These are phyloP conservation scores for Andrena bicolor DNA, from an alignment of 2,888 invertebrate species.

Conservation along the genomic window DNA sequence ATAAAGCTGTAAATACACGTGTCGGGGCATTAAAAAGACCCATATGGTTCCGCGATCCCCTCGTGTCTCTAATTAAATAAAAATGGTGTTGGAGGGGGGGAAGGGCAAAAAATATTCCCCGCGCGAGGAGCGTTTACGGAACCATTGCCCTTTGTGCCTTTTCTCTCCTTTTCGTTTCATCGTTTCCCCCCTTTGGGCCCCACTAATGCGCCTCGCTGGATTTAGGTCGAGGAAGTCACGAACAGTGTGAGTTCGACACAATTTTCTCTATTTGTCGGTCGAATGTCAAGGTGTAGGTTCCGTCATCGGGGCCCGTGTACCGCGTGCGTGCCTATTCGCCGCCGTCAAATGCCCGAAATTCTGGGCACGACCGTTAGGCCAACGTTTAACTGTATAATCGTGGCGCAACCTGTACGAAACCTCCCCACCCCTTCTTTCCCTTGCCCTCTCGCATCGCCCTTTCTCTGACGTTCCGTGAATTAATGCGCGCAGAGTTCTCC, in stretches of 20 bases:
- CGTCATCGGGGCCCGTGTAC: constrained; percentile 29
- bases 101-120: neutral
- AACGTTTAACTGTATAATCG: constrained; percentile 80
- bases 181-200: constrained; percentile 11
- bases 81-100: constrained; percentile 9
- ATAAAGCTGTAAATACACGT: constrained; percentile 46
- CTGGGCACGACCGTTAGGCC: constrained; percentile 78
- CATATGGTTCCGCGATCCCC: constrained; percentile 11
- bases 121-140: neutral
- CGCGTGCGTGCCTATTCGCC: constrained; percentile 56
- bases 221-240: constrained; percentile 71
- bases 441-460: constrained; percentile 18
- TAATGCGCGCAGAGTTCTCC: constrained; percentile 34
- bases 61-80: constrained; percentile 4
- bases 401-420: constrained; percentile 68
- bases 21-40: constrained; percentile 19
- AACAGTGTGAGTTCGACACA: constrained; percentile 68
- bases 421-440: constrained; percentile 6
- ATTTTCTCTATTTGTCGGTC: constrained; percentile 69
- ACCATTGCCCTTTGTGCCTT: constrained; percentile 8
- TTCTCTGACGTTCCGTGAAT: constrained; percentile 34
- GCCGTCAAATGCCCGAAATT: constrained; percentile 77
- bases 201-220: constrained; percentile 26
- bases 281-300: constrained; percentile 73
- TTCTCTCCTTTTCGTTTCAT: constrained; percentile 11